phyloP scores from a whole-genome alignment of 2,888 invertebrate species.

The Emmelina monodactyla region DNA sequence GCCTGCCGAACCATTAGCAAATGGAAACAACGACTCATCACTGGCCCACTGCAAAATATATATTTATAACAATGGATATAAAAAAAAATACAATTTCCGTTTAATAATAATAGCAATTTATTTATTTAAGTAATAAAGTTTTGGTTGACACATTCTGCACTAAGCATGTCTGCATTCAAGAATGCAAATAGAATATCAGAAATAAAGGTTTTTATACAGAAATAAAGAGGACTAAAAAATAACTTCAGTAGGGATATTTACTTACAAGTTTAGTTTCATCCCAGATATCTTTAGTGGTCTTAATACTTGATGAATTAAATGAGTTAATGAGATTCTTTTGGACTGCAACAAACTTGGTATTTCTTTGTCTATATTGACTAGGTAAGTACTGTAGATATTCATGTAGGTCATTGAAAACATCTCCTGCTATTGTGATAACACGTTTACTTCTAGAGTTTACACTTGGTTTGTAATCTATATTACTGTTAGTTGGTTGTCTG shows the following conservation, averaged over 20 bases:
- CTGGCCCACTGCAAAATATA: slow-evolving; percentile 40
- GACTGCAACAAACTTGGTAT: slow-evolving; percentile 30
- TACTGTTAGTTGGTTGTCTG: too few relatives aligned
- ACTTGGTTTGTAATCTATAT: too few relatives aligned
- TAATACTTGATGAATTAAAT: slow-evolving; percentile 40
- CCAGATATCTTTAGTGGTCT: neutral
- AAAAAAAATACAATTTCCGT: too few relatives aligned
- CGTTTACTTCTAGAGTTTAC: too few relatives aligned
- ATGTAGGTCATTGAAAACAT: slow-evolving; percentile 42
- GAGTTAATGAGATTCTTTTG: slow-evolving; percentile 33
- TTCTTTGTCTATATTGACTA: slow-evolving; percentile 38
- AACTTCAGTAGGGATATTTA: too few relatives aligned
- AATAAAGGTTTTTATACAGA: too few relatives aligned
- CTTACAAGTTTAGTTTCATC: neutral
- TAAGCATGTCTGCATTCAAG: too few relatives aligned
- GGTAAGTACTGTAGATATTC: slow-evolving; percentile 47
- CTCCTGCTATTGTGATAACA: too few relatives aligned
- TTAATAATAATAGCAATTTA: too few relatives aligned
- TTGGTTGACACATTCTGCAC: slow-evolving; percentile 33
- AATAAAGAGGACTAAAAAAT: too few relatives aligned
- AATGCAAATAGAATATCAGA: too few relatives aligned
- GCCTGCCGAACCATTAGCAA: slow-evolving; percentile 61
- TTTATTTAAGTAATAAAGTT: too few relatives aligned
- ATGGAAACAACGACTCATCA: slow-evolving; percentile 49
- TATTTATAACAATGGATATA: neutral